These are phyloP conservation scores for Pollenia griseotomentosa DNA, from an alignment of 2,888 invertebrate genomes.

Conservation along the genomic window DNA sequence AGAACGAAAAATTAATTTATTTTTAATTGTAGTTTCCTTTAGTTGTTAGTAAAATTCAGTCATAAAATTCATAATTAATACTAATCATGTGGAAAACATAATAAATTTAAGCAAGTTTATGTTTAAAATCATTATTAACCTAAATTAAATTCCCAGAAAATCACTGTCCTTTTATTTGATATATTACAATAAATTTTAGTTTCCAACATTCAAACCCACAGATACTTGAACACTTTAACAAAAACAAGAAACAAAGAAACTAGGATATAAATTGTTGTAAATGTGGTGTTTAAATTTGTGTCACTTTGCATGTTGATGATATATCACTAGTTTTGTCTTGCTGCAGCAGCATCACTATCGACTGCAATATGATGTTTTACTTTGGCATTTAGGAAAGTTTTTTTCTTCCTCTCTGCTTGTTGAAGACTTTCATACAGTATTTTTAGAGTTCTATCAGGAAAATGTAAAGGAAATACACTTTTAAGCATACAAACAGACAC, in stretches of 20 bases:
- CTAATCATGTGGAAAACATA: not conserved
- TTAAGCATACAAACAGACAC: not conserved
- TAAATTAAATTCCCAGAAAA: slow-evolving; percentile 2
- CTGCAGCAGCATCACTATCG: not conserved
- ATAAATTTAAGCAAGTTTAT: not conserved
- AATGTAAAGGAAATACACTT: slow-evolving; percentile 28
- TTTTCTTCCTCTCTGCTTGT: not conserved
- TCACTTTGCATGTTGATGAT: slow-evolving; percentile 68
- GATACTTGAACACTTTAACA: not conserved
- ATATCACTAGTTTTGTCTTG: slow-evolving; percentile 51
- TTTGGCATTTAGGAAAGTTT: not conserved
- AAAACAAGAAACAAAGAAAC: not conserved
- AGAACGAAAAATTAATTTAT: too few species aligned
- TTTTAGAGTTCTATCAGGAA: slow-evolving; percentile 39
- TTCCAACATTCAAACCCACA: slow-evolving; percentile 29
- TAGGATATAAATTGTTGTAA: slow-evolving; percentile 54
- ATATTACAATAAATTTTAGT: slow-evolving; percentile 43
- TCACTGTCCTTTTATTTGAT: slow-evolving; percentile 38
- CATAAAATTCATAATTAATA: too few species aligned
- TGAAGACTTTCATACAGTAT: slow-evolving; percentile 7
- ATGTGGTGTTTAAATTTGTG: slow-evolving; percentile 69
- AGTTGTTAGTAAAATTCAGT: too few species aligned
- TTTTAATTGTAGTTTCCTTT: too few species aligned
- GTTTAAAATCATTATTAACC: not conserved
- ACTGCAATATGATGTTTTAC: not conserved